Conservation (phyloP, 2,888 invertebrate genomes). For the Dastarcus helophoroides region DNA sequence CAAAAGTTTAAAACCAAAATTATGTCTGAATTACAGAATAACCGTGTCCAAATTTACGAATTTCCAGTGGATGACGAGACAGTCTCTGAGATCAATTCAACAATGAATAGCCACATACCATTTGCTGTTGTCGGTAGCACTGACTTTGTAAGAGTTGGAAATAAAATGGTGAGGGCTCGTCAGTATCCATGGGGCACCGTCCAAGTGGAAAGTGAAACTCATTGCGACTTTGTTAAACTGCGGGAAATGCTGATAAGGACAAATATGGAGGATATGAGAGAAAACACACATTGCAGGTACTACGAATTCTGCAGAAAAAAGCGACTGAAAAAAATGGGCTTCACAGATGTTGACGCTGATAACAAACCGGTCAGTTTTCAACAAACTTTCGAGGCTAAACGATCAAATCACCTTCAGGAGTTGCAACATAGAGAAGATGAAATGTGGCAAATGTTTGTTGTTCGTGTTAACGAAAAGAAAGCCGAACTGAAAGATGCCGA, state of each 20-base stretch:
- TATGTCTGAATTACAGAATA: constrained; percentile 73
- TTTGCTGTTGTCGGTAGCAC: constrained; percentile 97
- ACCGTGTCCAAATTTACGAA: constrained; percentile 90
- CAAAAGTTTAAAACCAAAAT: constrained; percentile 88
- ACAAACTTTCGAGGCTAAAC: neutral
- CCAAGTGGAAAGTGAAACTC: constrained; percentile 94
- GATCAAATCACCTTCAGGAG: neutral
- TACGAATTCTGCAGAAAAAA: constrained; percentile 87
- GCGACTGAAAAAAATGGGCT: constrained; percentile 78
- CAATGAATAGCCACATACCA: constrained; percentile 38
- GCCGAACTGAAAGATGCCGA: neutral
- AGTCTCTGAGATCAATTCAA: neutral
- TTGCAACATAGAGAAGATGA: neutral
- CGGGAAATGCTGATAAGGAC: constrained; percentile 92
- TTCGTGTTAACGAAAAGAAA: neutral
- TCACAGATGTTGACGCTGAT: constrained; percentile 68
- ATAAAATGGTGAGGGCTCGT: constrained; percentile 83
- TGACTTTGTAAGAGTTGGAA: constrained; percentile 86
- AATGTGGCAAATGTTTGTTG: neutral
- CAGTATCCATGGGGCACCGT: constrained; percentile 98
- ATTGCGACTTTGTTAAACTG: constrained; percentile 94
- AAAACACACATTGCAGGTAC: constrained; percentile 87
- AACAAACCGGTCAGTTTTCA: neutral
- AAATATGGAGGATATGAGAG: constrained; percentile 95
- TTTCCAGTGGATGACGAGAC: constrained; percentile 53